Base-by-base conservation (phyloP, 2,888 invertebrate species). In the Dascillus cervinus region DNA sequence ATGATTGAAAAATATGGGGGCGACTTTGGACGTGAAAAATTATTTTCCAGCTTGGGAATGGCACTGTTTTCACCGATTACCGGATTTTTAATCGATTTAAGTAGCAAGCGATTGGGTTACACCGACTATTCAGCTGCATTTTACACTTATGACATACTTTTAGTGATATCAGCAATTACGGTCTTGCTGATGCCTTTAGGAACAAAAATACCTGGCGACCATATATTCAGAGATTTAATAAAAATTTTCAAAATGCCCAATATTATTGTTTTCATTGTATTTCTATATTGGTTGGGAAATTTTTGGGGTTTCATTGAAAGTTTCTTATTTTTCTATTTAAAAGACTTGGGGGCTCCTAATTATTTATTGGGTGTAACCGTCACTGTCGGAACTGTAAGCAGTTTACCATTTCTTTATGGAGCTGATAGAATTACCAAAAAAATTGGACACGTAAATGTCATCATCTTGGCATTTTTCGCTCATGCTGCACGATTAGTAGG, bases 231-330 rank as follows among this genome's bases (percentile, higher is more conserved):
- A 40, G 84, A 88, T 63, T 67, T 88, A 49, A 69, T 79, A 39
- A 78, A 79, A 53, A 74, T 89, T 28, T 70, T 89, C 38, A 78
- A 77, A 61, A 79, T 86, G 72, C 80, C 83, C 0, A 81, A 85
- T 50, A 80, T 90, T 23, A 77, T 83, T 17, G 70, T 82, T 22
- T 88, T 91, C 54, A 80, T 91, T 53, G 67, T 83, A 50, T 83
- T 88, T 60, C 69, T 90, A 22, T 85, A 87, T 55, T 73, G 82
- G 13, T 70, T 90, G 48, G 91, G 91, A 36, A 84, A 86, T 53
- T 77, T 87, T 58, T 88, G 86, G 81, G 90, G 90, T 14, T 88
- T 88, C 62, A 85, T 90, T 32, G 90, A 91, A 62, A 86, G 85
- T 29, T 91, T 86, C 59, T 67, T 91, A 15, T 91, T 89, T 61